Evolutionary conservation across 2,888 invertebrate genomes (phyloP).

Genomic region (Standfussiana lucernea): DNA sequence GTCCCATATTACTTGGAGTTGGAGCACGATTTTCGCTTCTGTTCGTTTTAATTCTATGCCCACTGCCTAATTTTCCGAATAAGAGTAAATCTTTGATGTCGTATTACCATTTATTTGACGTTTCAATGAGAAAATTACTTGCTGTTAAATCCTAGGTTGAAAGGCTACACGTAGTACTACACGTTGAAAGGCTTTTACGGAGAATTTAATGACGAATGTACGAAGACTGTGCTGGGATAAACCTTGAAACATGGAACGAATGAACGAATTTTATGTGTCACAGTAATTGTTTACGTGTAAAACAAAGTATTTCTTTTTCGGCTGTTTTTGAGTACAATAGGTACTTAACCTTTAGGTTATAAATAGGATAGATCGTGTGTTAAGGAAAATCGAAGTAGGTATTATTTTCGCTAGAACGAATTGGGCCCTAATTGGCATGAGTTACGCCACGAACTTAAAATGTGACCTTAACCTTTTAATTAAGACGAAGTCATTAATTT

Average conservation of each 20-base stretch:
- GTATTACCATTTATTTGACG: constrained; percentile 48
- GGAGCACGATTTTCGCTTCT: background rate
- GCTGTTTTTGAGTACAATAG: background rate
- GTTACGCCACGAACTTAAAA: background rate
- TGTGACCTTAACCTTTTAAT: background rate
- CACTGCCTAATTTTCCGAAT: constrained; percentile 27
- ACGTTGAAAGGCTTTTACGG: constrained; percentile 49
- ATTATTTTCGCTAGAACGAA: background rate
- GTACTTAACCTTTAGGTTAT: constrained; percentile 11
- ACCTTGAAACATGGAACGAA: background rate
- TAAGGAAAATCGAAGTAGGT: background rate
- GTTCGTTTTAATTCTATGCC: background rate
- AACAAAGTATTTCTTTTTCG: constrained; percentile 23
- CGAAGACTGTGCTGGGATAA: constrained; percentile 20
- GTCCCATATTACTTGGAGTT: background rate
- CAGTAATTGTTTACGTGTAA: constrained; percentile 43
- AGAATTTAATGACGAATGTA: constrained; percentile 46
- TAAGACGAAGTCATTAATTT: background rate
- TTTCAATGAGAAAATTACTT: constrained; percentile 61
- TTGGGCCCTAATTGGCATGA: background rate
- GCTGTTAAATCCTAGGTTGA: constrained; percentile 45
- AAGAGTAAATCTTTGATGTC: constrained; percentile 51
- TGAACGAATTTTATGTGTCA: constrained; percentile 33
- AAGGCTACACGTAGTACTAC: no score
- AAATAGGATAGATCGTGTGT: constrained; percentile 7